Evolutionary conservation across 2,113 vertebrate species (phyloP), one percentile per base, ranked within the genome.

Genomic region (Poeciliopsis prolifica): DNA sequence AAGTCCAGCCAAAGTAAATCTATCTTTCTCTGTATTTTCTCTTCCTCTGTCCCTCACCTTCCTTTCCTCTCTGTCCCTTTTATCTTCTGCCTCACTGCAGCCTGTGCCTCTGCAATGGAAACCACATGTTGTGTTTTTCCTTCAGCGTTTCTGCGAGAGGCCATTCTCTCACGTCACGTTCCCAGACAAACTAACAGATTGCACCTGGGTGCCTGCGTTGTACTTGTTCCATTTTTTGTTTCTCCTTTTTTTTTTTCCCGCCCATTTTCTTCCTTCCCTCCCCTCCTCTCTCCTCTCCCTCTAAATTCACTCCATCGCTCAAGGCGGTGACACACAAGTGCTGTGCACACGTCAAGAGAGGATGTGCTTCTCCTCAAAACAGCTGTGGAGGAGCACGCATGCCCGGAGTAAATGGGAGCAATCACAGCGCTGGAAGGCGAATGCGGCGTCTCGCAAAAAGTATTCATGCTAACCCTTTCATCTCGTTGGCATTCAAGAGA

Each of bases 241-340:
- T 63, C 65, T 14, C 19, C 6, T 58, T 4, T 2, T 63, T 62
- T 60, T 29, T 7, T 64, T 33, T 26, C 15, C 22, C 30, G 19
- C 54, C 13, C 51, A 58, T 48, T 33, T 63, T 60, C 48, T 61
- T 22, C 11, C 62, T 24, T 68, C 28, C 9, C 72, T 26, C 72
- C 67, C 74, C 48, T 79, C 72, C 67, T 72, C 48, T 79, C 1
- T 28, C 28, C 28, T 28, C 40, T 74, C 71, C 74, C 58, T 79
- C 40, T 68, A 31, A 74, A 81, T 72, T 79, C 30, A 54, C 70
- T 33, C n/a, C 35, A 61, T 31, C 44, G 69, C 75, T 85, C 51
- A 33, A 15, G 75, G 72, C 35, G 40, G 72, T 76, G 64, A 65
- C 74, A 86, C 91, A 93, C 85, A 80, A 91, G 88, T 60, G 61